A percentile compares a stretch with the other conserved stretches of the same genome.
Conservation (phyloP, 2,113 vertebrate species). For the Pycnonotus jocosus region DNA sequence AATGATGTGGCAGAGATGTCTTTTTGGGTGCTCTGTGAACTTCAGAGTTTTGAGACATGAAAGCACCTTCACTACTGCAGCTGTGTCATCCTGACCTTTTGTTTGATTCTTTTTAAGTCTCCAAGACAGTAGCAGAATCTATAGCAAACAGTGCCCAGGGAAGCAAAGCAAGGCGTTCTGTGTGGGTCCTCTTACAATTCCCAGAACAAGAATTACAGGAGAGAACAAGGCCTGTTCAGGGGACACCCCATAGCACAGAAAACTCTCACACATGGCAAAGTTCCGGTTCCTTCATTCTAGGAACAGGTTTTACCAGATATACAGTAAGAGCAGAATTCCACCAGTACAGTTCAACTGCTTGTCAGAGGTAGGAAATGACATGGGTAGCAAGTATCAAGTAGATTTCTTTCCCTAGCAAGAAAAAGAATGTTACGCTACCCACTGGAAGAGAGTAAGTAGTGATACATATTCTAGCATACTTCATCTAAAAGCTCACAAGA, state of each 20-base stretch:
- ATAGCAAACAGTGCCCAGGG: neutral
- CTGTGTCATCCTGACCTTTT: neutral
- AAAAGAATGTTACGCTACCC: neutral
- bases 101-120: neutral
- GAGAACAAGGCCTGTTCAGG: neutral
- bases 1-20: neutral
- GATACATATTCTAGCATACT: neutral
- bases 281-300: neutral
- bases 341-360: neutral
- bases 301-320: constrained; percentile 18
- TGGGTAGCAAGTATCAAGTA: neutral
- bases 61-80: neutral
- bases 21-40: neutral
- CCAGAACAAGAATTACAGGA: neutral
- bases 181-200: neutral
- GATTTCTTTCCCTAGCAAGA: neutral
- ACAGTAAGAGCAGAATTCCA: neutral
- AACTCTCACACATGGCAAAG: neutral
- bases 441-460: neutral
- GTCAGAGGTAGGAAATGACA: neutral
- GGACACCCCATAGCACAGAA: neutral
- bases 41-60: neutral
- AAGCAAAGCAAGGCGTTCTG: neutral
- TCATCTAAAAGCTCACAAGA: neutral
- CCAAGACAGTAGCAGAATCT: neutral